Base-by-base conservation (phyloP, 2,888 invertebrate genomes). In the Incurvaria masculella region DNA sequence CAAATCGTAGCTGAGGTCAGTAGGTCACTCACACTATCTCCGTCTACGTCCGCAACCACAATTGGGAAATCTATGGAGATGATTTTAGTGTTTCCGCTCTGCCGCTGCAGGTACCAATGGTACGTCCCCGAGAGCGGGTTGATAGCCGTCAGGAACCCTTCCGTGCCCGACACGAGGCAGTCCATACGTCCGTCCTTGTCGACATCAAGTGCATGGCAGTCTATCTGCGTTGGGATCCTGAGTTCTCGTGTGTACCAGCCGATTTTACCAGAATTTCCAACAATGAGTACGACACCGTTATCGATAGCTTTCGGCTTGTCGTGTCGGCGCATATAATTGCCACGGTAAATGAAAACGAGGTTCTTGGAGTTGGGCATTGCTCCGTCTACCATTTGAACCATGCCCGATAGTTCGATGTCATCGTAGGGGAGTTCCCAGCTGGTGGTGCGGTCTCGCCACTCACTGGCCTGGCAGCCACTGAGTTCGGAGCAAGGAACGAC, bases 221-320 rank as follows among this genome's bases (percentile, higher is more conserved):
- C 86, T 26, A 91, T 84, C 59, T 86, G 83, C 20, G 81, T 80
- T 0, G 91, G 90, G 56, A 86, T 82, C 57, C 83, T 81, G 39
- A 79, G 80, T 60, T 89, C 84, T 52, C 84, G 78, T 21, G 86
- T 86, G 59, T 84, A 86, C 91, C 91, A 91, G 2, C 87, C 84
- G 0, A 87, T 82, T 50, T 83, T 82, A 0, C 91, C 90, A 5
- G 83, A 84, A 51, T 81, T 83, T 1, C 87, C 87, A 45, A 86
- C 82, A 52, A 90, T 78, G 0, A 87, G 83, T 19, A 88, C 75
- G 6, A 88, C 81, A n/a, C 87, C 89, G 61, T 87, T 84, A 2
- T 80, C 79, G 60, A 76, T 79, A 23, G 74, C 66, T 52, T 69
- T 59, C 50, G 69, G 69, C 51, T 70, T 66, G 44, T 82, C 81